Conservation (phyloP, 92 coral and sea anemone species). For the Hydrozoanthus gracilis region DNA sequence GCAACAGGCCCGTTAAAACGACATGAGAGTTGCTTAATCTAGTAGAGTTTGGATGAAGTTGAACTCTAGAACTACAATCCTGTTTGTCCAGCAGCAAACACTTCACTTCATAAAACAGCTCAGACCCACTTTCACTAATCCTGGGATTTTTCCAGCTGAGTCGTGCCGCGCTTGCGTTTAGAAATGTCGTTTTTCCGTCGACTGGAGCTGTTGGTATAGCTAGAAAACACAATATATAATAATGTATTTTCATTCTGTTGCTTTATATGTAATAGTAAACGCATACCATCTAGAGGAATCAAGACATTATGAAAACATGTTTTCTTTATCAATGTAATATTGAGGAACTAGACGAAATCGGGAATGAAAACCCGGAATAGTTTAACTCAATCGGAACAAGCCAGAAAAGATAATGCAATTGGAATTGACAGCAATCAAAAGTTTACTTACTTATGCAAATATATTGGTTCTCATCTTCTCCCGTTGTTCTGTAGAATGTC, state of each 20-base stretch:
- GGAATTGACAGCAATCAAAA: not conserved
- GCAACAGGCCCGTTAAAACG: not conserved
- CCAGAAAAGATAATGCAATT: not conserved
- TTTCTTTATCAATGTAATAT: too few species aligned
- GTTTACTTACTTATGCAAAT: not conserved
- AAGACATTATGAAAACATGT: too few species aligned
- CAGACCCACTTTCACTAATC: not conserved
- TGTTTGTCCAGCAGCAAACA: not conserved
- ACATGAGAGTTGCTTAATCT: not conserved
- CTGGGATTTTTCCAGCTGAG: not conserved
- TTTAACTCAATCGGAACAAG: too few species aligned
- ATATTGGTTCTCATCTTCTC: not conserved
- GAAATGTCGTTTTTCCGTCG: not conserved
- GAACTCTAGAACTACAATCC: not conserved
- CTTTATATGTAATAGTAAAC: not conserved
- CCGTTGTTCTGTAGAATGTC: not conserved
- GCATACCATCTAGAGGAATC: not conserved
- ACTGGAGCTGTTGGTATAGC: not conserved
- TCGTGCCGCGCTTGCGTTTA: not conserved
- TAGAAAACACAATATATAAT: not conserved
- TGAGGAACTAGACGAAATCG: too few species aligned
- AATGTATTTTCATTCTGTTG: not conserved
- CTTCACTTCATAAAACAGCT: not conserved
- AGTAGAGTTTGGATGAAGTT: not conserved
- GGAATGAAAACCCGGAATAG: too few species aligned